Conservation (phyloP, 2,888 invertebrate species). For the Drosophila neonasuta region DNA sequence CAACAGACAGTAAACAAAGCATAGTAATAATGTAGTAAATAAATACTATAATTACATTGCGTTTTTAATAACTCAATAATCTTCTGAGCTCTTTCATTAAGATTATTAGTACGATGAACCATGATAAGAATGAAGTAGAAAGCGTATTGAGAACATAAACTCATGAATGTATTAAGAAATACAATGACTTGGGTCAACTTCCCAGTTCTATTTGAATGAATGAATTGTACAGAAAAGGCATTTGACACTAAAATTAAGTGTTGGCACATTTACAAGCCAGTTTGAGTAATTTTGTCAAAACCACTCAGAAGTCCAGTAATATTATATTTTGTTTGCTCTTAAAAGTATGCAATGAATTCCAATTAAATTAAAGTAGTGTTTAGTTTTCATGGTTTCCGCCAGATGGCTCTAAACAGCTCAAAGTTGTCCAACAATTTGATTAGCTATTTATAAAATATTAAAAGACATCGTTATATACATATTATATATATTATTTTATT, state of each 20-base stretch:
- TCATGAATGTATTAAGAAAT: neutral
- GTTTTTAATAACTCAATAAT: neutral
- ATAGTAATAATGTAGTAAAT: neutral
- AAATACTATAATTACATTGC: neutral
- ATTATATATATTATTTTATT: conserved; percentile 56
- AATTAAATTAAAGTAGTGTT: neutral
- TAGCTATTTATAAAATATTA: neutral
- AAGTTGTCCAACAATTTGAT: neutral
- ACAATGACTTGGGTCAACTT: neutral
- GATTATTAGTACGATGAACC: conserved; percentile 7
- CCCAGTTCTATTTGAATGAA: neutral
- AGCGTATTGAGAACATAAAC: neutral
- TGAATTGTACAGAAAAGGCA: neutral
- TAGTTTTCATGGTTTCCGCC: neutral
- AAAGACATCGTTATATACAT: neutral
- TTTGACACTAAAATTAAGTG: neutral
- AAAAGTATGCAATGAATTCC: conserved; percentile 6
- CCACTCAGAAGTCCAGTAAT: neutral
- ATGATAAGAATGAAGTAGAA: neutral
- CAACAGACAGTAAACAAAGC: neutral
- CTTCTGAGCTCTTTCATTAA: neutral
- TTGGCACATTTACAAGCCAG: neutral
- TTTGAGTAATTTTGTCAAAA: neutral
- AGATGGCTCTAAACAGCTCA: neutral
- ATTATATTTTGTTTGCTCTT: neutral